Percentiles rank a stretch among this genome's conserved stretches.
phyloP scores from a whole-genome alignment of 2,888 invertebrate species.

The Phasia obesa region DNA sequence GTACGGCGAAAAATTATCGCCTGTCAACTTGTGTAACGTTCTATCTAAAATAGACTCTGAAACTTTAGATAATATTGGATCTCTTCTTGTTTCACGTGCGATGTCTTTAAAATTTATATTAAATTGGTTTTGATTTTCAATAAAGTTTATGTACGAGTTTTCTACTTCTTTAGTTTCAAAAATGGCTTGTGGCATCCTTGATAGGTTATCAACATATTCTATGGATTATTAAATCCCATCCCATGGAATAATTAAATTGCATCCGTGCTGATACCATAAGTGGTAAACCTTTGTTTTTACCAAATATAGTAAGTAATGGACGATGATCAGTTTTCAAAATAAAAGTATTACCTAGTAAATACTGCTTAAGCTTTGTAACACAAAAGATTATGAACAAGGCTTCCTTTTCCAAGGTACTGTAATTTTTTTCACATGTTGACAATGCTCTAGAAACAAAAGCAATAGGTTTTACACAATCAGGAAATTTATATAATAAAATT shows the following conservation, averaged over 20 bases:
- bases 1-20: conserved; percentile 37
- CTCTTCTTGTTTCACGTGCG: conserved; percentile 47
- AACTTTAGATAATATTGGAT: conserved; percentile 47
- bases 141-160: conserved; percentile 50
- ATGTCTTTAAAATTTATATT: conserved; percentile 59
- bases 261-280: conserved; percentile 50
- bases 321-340: conserved; percentile 63
- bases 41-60: conserved; percentile 23
- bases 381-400: conserved; percentile 54
- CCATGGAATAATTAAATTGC: conserved; percentile 58
- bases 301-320: conserved; percentile 64
- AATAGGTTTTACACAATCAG: conserved; percentile 55
- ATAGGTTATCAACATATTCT: conserved; percentile 51
- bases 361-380: conserved; percentile 65
- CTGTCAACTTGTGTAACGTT: conserved; percentile 40
- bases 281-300: conserved; percentile 64
- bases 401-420: conserved; percentile 67
- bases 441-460: conserved; percentile 68
- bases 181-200: conserved; percentile 40
- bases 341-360: conserved; percentile 61
- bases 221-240: conserved; percentile 62
- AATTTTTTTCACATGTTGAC: conserved; percentile 63
- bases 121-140: conserved; percentile 49
- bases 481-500: conserved; percentile 67
- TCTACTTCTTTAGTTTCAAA: conserved; percentile 26